Conservation (phyloP, 2,888 invertebrate species). For the Ischnus inquisitorius region DNA sequence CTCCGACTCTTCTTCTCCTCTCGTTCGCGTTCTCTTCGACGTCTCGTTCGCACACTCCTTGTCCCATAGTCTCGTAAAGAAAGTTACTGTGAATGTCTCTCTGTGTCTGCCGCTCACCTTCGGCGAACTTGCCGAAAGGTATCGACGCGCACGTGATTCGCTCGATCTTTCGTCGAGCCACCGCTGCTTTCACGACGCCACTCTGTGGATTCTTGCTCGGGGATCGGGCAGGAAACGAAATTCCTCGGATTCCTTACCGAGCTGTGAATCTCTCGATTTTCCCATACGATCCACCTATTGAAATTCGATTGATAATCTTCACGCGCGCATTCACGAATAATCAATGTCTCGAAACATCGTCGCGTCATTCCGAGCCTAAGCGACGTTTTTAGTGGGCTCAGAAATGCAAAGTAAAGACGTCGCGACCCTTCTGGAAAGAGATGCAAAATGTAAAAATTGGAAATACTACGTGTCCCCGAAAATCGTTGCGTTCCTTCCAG, state of each 20-base stretch:
- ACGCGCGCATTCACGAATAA: background rate
- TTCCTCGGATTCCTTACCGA: conserved; percentile 39
- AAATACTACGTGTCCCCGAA: too few relatives aligned
- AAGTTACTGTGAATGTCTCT: conserved; percentile 38
- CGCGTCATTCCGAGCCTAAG: too few relatives aligned
- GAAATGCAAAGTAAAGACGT: background rate
- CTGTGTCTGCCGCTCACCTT: background rate
- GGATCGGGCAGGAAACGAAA: conserved; percentile 10
- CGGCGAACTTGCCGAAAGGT: conserved; percentile 29
- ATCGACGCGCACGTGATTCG: conserved; percentile 3
- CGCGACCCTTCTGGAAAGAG: too few relatives aligned
- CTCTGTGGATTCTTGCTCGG: conserved; percentile 19
- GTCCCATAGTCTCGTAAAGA: conserved; percentile 45
- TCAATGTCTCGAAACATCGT: background rate
- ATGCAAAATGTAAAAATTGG: too few relatives aligned
- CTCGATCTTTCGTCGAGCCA: conserved; percentile 26
- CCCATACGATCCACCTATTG: background rate
- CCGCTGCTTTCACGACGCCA: background rate
- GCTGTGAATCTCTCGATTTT: conserved; percentile 9
- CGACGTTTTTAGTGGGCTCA: too few relatives aligned
- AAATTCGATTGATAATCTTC: background rate
- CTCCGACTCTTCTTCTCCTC: conserved; percentile 13
- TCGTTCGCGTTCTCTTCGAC: conserved; percentile 38
- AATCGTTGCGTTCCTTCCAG: too few relatives aligned
- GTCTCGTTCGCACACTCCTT: conserved; percentile 51